Evolutionary conservation across 1,140 invertebrate species (phyloP), one percentile per base, ranked within the genome.

Genomic region (Kradibia gibbosae): DNA sequence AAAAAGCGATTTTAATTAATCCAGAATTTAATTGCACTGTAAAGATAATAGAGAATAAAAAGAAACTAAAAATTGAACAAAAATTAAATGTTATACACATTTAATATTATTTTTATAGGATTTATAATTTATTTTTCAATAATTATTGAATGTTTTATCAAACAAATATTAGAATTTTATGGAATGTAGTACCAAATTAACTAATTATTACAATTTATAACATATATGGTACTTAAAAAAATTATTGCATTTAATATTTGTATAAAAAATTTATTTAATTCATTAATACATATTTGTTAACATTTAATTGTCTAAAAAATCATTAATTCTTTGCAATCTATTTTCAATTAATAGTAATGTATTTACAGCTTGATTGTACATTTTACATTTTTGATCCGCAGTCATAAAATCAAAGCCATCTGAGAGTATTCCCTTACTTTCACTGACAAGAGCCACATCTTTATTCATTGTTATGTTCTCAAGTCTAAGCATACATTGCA

Each of bases 331-430:
- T 3, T 34, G 5, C n/a, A 65, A 42, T 48, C 48, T 77, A 50
- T 77, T 65, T 77, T 77, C 75, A 45, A 77, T 65, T 13, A 77
- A 45, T 0, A 65, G 50, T 65, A 77, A 65, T 0, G 36, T 77
- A 77, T 77, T 77, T 1, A 77, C 65, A 1, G 39, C 39, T 48
- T 65, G 57, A 65, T n/a, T 45, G n/a, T 36, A 65, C 1, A 65
- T 31, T 48, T 48, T 1, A 31, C 45, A 4, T 45, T 77, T 77
- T 48, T 77, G 36, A 22, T 65, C 28, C 34, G 34, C 0, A 20
- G 42, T 13, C 7, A 75, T 75, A 10, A 39, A 75, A 0, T 67
- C 5, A 42, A 45, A 28, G 3, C 17, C 8, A 60, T 75, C n/a
- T 22, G 17, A 10, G 42, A 75, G 25, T 17, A 39, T 8, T 60